These are phyloP conservation scores for Goniozus legneri DNA, from an alignment of 1,140 invertebrate genomes.

Conservation along the genomic window DNA sequence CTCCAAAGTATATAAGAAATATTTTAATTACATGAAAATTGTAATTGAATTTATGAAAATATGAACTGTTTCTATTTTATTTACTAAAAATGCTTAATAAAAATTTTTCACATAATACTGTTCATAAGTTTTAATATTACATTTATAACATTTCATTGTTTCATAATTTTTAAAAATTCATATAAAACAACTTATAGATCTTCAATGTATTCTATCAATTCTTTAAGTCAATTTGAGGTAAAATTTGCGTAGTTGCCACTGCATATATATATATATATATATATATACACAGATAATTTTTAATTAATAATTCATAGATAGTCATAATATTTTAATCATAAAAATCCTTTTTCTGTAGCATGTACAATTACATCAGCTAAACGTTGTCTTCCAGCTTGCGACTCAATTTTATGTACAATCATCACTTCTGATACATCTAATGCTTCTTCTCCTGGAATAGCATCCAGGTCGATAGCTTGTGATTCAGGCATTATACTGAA, in stretches of 20 bases:
- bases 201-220: too few relatives aligned
- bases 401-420: slow-evolving; percentile 34
- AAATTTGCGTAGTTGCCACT: too few relatives aligned
- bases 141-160: too few relatives aligned
- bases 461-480: slow-evolving; percentile 62
- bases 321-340: slow-evolving; percentile 40
- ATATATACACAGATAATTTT: too few relatives aligned
- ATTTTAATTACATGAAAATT: slow-evolving; percentile 32
- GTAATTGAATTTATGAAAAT: slow-evolving; percentile 33
- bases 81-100: slow-evolving; percentile 29
- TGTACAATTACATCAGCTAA: slow-evolving; percentile 63
- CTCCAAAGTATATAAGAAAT: slow-evolving; percentile 30
- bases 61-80: slow-evolving; percentile 38
- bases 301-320: slow-evolving; percentile 4
- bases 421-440: slow-evolving; percentile 42
- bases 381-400: slow-evolving; percentile 52
- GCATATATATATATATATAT: too few relatives aligned
- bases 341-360: slow-evolving; percentile 61
- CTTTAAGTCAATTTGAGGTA: too few relatives aligned
- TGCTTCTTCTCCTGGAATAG: slow-evolving; percentile 45
- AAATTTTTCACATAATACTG: slow-evolving; percentile 19
- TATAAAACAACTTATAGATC: too few relatives aligned
- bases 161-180: too few relatives aligned
- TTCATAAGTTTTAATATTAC: too few relatives aligned
- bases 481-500: slow-evolving; percentile 59